Conservation (phyloP, 1,140 invertebrate genomes). For the Aphelenchoides avenae region DNA sequence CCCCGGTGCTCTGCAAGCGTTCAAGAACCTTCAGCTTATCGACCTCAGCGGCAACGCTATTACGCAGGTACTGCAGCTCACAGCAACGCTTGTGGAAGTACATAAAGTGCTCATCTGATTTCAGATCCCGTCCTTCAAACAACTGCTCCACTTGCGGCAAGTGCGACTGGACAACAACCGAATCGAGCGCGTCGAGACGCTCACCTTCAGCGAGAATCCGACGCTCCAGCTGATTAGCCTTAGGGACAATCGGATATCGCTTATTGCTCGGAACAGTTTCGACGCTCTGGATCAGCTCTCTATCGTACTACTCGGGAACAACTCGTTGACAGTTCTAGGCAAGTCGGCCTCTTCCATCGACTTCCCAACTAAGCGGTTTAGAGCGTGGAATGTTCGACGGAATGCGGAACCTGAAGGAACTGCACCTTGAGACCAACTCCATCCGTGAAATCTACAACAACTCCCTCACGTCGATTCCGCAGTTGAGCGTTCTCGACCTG, state of each 20-base stretch:
- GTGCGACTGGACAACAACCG: slow-evolving; percentile 45
- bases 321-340: slow-evolving; percentile 15
- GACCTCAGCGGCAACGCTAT: slow-evolving; percentile 35
- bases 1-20: slow-evolving; percentile 33
- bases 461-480: slow-evolving; percentile 45
- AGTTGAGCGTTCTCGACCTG: slow-evolving; percentile 45
- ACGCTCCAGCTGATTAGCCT: slow-evolving; percentile 44
- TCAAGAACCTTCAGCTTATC: slow-evolving; percentile 40
- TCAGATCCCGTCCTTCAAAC: slow-evolving; percentile 53
- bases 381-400: slow-evolving; percentile 59
- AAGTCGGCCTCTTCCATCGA: slow-evolving; percentile 5
- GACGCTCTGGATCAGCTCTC: slow-evolving; percentile 44
- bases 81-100: not conserved
- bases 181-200: slow-evolving; percentile 47
- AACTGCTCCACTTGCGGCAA: slow-evolving; percentile 43
- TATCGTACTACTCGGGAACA: slow-evolving; percentile 47
- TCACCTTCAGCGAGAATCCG: slow-evolving; percentile 52
- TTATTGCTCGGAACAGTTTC: slow-evolving; percentile 51
- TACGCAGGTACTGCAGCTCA: slow-evolving; percentile 18
- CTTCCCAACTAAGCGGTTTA: slow-evolving; percentile 24
- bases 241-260: slow-evolving; percentile 48
- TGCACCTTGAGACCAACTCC: slow-evolving; percentile 53
- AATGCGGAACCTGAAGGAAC: slow-evolving; percentile 53
- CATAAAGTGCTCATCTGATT: slow-evolving; percentile 5
- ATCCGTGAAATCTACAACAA: slow-evolving; percentile 39